These are phyloP conservation scores for Timandra comae DNA, from an alignment of 2,888 invertebrate genomes.

Conservation along the genomic window DNA sequence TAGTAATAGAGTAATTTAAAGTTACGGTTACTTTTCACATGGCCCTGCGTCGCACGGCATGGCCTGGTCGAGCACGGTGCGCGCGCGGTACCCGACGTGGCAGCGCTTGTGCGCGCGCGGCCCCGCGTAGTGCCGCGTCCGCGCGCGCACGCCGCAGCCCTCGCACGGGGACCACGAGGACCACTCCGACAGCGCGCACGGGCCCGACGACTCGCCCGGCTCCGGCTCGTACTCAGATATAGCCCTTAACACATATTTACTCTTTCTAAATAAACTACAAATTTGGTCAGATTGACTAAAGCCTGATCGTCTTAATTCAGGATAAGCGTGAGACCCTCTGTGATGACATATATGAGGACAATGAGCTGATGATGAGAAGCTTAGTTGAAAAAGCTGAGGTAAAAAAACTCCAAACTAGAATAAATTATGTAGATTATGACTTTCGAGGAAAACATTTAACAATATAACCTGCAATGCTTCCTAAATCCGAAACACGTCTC, in stretches of 20 bases:
- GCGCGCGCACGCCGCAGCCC: constrained; percentile 82
- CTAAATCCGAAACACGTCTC: constrained; percentile 68
- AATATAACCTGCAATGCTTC: constrained; percentile 68
- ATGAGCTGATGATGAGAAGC: too few species aligned
- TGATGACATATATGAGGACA: too few species aligned
- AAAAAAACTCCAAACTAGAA: background rate
- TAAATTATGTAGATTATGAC: too few species aligned
- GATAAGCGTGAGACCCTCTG: too few species aligned
- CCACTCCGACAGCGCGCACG: constrained; percentile 85
- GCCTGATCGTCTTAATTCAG: too few species aligned
- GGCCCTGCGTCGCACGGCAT: constrained; percentile 63
- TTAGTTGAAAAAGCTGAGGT: too few species aligned
- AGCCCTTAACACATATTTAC: too few species aligned
- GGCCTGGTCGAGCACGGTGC: constrained; percentile 60
- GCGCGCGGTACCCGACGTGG: constrained; percentile 58
- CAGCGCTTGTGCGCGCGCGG: constrained; percentile 80
- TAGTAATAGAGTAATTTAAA: too few species aligned
- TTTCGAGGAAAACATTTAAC: too few species aligned
- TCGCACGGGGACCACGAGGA: constrained; percentile 85
- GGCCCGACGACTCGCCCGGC: constrained; percentile 52
- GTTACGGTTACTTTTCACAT: constrained; percentile 41
- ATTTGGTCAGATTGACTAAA: too few species aligned
- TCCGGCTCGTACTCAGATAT: constrained; percentile 68
- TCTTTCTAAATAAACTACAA: too few species aligned
- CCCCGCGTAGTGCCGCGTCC: constrained; percentile 80